Conservation (phyloP, 2,113 vertebrate species). For the Brachyhypopomus occidentalis region DNA sequence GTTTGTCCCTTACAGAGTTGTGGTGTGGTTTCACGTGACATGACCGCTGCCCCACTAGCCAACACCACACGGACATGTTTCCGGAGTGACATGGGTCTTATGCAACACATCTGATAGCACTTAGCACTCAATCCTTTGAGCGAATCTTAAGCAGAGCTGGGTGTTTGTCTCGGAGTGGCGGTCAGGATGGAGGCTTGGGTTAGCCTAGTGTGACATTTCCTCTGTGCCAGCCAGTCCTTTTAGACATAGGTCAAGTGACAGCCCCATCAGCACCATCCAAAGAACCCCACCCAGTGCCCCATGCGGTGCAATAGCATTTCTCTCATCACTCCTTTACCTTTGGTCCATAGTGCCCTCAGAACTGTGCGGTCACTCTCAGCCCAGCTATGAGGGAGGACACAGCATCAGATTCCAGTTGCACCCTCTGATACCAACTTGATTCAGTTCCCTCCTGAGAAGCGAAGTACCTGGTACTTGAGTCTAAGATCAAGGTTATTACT, state of each 20-base stretch:
- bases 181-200: not conserved
- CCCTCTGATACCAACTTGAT: not conserved
- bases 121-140: not conserved
- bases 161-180: not conserved
- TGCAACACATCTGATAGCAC: not conserved
- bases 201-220: not conserved
- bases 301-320: not conserved
- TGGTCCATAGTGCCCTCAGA: not conserved
- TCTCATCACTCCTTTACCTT: not conserved
- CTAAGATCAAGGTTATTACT: not conserved
- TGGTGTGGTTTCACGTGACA: no score
- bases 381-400: conserved; percentile 41
- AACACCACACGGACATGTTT: not conserved
- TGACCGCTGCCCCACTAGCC: no score
- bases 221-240: not conserved
- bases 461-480: not conserved
- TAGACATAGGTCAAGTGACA: not conserved
- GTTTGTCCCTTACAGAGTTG: no score
- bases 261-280: not conserved
- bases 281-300: not conserved
- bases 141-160: not conserved
- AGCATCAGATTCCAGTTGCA: conserved; percentile 36
- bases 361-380: conserved; percentile 15
- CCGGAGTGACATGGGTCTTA: not conserved
- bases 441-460: not conserved